phyloP scores from a whole-genome alignment of 1,140 invertebrate species.

The Ceratosolen fusciceps region DNA sequence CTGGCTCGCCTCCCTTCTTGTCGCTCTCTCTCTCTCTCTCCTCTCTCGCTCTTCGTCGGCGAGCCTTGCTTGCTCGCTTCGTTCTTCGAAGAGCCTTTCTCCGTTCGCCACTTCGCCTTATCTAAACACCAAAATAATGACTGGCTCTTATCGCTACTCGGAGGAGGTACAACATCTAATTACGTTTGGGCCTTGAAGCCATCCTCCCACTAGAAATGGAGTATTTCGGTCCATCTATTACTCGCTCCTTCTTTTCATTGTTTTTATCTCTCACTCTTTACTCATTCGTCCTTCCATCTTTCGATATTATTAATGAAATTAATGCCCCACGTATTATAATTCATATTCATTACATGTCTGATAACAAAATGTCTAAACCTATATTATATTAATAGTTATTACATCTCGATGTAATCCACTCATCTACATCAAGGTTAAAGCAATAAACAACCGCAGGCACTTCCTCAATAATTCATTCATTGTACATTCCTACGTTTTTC shows the following conservation, averaged over 20 bases:
- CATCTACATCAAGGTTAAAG: too few relatives aligned
- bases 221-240: constrained; percentile 7
- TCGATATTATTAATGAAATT: not conserved
- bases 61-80: too few relatives aligned
- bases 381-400: too few relatives aligned
- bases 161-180: constrained; percentile 68
- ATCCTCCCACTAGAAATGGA: constrained; percentile 18
- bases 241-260: not conserved
- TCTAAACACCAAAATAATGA: constrained; percentile 72
- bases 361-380: too few relatives aligned
- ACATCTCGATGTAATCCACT: too few relatives aligned
- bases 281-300: not conserved
- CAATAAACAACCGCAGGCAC: too few relatives aligned
- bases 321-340: too few relatives aligned
- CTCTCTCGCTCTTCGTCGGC: not conserved
- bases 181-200: constrained; percentile 58
- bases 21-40: too few relatives aligned
- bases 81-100: constrained; percentile 42
- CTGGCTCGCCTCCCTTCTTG: not conserved
- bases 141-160: constrained; percentile 60
- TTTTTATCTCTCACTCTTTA: not conserved
- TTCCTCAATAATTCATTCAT: too few relatives aligned
- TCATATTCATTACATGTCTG: too few relatives aligned
- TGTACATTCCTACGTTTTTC: too few relatives aligned
- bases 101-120: constrained; percentile 57